Base-by-base conservation (phyloP, 2,888 invertebrate species). In the Eubasilissa splendida region DNA sequence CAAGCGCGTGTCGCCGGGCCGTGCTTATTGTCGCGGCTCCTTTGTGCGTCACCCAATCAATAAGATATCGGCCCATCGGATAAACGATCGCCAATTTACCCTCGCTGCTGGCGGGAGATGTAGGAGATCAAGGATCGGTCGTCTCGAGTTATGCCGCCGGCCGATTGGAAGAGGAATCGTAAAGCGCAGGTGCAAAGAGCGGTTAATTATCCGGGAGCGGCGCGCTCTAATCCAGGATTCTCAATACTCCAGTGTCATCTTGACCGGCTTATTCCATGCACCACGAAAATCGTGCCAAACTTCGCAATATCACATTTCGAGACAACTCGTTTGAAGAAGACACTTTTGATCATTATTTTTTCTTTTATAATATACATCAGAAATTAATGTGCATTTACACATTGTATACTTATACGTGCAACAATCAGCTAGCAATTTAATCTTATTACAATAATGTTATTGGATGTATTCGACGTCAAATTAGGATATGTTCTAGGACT, bases 1-100 rank as follows among this genome's bases (percentile, higher is more conserved):
- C 83, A 77, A 70, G 81, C 81, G 80, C 80, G 83, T 79, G 82
- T 83, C 79, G 80, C 33, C 42, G 42, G 76, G 76, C 78, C 65
- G 77, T 60, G 77, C 60, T 79, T 79, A 83, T 83, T 83, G 83
- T 83, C 75, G 78, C 82, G 82, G 82, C 60, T 70, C 75, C 82
- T 82, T 82, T 82, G 80, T 82, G 80, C 80, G 79, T 83, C 83
- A 83, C 83, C 82, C 82, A 80, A 81, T 83, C 83, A 83, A 83
- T 83, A 83, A 83, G 82, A 83, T 83, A 83, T 83, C 80, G 83
- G 63, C 10, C 70, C 77, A 74, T 81, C 83, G 83, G 76, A 83
- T 77, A 78, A 81, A 33, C 80, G 83, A 83, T 80, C 80, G 82
- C 82, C 80, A 82, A 83, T 83, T 83, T 83, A 81, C 75, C 53